Base-by-base conservation (phyloP, 1,140 invertebrate species). In the Diorhabda carinulata region DNA sequence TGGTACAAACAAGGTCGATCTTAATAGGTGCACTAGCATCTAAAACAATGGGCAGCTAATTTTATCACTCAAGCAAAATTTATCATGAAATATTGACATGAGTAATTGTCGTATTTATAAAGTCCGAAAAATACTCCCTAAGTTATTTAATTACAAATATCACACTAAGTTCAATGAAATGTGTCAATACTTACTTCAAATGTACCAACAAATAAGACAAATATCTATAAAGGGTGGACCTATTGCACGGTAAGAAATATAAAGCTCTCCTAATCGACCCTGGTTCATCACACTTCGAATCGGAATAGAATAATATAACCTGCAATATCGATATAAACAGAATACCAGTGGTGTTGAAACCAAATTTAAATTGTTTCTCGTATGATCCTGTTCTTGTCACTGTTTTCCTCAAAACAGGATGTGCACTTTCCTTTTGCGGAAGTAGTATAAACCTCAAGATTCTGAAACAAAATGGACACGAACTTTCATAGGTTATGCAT, bases 131-230 rank as follows among this genome's bases (percentile, higher is more conserved):
- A 25, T 25, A 25, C 25, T 25, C 25, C 25, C 25, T 25, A 25
- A 25, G 25, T 25, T 25, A 25, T 25, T 25, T 25, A 25, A 25
- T 25, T 25, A 25, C 25, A 25, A 25, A 25, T 25, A 25, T 25
- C 25, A 25, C 25, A 25, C 25, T 25, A 25, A 25, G 25, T 25
- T 25, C 25, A 25, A 25, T 25, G 25, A 25, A 25, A 25, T 25
- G 25, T 25, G 25, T 64, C 7, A 42, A 45, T 65, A 84, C 88
- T 86, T 80, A 92, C 91, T 94, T 95, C 68, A 94, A 90, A 82
- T 98, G 96, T 41, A 98, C 95, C 78, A 98, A 90, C 92, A 97
- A 97, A 79, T 98, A 99, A 2, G 93, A 92, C 5, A 97, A 64
- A 79, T 91, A 98, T 74, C 97, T 87, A 94, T 94, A 98, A 0